A percentile compares a stretch with the other conserved stretches of the same genome.
These are phyloP conservation scores for Entelurus aequoreus DNA, from an alignment of 2,113 vertebrate genomes.

Conservation along the genomic window DNA sequence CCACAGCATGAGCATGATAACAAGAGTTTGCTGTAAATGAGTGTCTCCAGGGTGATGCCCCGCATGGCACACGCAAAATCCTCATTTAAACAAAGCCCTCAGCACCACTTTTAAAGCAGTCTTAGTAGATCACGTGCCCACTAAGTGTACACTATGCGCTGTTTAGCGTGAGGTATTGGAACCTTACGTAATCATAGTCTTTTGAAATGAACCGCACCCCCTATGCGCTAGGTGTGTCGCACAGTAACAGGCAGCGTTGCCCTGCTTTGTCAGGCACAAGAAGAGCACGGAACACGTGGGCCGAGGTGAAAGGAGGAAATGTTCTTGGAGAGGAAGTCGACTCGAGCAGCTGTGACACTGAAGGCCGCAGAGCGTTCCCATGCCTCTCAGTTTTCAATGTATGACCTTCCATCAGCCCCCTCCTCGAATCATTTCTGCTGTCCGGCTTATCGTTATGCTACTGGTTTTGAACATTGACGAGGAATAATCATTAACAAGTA, in stretches of 20 bases:
- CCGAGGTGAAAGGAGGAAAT: conserved; percentile 61
- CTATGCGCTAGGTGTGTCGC: conserved; percentile 8
- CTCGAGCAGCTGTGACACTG: conserved; percentile 58
- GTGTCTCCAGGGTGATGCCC: too few species aligned
- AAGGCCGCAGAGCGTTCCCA: conserved; percentile 59
- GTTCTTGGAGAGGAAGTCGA: conserved; percentile 57
- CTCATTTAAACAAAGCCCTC: too few species aligned
- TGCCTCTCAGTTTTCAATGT: conserved; percentile 64
- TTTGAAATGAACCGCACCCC: neutral
- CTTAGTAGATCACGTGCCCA: too few species aligned
- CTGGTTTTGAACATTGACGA: conserved; percentile 7
- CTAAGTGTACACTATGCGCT: too few species aligned
- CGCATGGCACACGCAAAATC: too few species aligned
- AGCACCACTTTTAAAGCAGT: too few species aligned
- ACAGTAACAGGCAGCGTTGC: conserved; percentile 25
- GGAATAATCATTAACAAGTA: conserved; percentile 27
- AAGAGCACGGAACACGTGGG: conserved; percentile 37
- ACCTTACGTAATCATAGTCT: too few species aligned
- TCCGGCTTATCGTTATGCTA: conserved; percentile 13
- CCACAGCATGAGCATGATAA: too few species aligned
- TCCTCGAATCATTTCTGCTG: conserved; percentile 35
- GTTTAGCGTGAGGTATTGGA: too few species aligned
- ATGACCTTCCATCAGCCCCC: conserved; percentile 48
- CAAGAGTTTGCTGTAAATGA: too few species aligned
- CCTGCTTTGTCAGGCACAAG: conserved; percentile 14